Base-by-base conservation (phyloP, 2,113 vertebrate genomes). In the Dasyornis broadbenti region DNA sequence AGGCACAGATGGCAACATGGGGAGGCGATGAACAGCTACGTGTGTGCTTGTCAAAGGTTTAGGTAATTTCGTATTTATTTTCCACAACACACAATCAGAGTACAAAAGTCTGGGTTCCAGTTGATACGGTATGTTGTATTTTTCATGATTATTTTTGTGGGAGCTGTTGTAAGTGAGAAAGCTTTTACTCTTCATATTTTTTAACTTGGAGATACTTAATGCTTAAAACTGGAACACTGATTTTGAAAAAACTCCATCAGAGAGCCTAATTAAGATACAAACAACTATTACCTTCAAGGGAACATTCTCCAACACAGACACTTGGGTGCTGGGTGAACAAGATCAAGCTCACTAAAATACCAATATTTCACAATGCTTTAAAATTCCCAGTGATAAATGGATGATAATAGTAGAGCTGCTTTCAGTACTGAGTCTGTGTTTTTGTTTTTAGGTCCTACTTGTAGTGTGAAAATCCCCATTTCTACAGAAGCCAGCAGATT, bases 1-100 rank as follows among this genome's bases (percentile, higher is more conserved):
- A 72, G 20, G 31, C 23, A 73, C 5, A 63, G 15, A n/a, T 12
- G 9, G 45, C 27, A 66, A 76, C 5, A 7, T 2, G 39, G 10
- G 3, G 23, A 35, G 33, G 28, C 0, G 0, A 77, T 6, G 27
- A 69, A 69, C 5, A 13, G 12, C 8, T 44, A 60, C 56, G 26
- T 59, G 42, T 12, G 23, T 6, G 10, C 8, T 80, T 68, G 53
- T 45, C 47, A 61, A 50, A 77, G 19, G 14, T 73, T 77, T 30
- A 22, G 9, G 23, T 22, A 18, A 81, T 53, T 77, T 50, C 26
- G 2, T 28, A 73, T 26, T 89, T 16, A n/a, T 68, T 91, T 78
- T 85, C 40, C 49, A 33, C 4, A 7, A 64, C 3, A 63, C 11
- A 28, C 33, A 52, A 49, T 14, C 15, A 63, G 17, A 59, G 27